Conservation (phyloP, 2,113 vertebrate genomes). For the Proterorhinus semilunaris region DNA sequence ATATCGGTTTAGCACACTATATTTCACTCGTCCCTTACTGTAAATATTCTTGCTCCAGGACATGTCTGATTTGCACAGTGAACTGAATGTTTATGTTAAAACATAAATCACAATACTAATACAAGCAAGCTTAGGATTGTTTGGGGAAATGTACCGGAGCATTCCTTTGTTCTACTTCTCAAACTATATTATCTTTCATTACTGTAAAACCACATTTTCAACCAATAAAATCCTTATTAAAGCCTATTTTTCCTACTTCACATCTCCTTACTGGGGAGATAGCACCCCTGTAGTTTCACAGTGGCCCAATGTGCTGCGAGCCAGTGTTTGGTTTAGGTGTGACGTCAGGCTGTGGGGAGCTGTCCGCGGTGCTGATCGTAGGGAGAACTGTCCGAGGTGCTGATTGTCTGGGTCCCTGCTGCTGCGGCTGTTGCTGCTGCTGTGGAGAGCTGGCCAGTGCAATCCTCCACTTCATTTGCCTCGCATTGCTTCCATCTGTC, state of each 20-base stretch:
- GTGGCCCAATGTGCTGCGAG: constrained; percentile 2
- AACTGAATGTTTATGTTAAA: no score
- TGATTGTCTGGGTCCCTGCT: constrained; percentile 10
- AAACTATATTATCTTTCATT: background rate
- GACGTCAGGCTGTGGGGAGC: constrained; percentile 9
- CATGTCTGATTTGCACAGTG: no score
- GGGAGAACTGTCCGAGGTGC: constrained; percentile 20
- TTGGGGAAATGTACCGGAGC: background rate
- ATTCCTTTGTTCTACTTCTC: background rate
- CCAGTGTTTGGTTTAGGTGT: constrained; percentile 9
- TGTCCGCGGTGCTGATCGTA: constrained; percentile 43
- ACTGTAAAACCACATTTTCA: background rate
- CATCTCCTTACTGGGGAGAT: background rate
- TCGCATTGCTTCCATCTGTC: constrained; percentile 28
- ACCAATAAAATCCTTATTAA: background rate
- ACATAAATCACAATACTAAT: no score
- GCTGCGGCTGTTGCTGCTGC: background rate
- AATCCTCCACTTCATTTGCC: constrained; percentile 10
- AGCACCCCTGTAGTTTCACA: background rate
- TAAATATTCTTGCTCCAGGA: no score
- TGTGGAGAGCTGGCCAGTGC: background rate
- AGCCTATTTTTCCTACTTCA: background rate
- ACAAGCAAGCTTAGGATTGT: no score
- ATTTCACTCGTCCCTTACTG: no score
- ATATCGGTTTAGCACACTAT: no score